Conservation (phyloP, 2,113 vertebrate genomes). For the Salvelinus sp. region DNA sequence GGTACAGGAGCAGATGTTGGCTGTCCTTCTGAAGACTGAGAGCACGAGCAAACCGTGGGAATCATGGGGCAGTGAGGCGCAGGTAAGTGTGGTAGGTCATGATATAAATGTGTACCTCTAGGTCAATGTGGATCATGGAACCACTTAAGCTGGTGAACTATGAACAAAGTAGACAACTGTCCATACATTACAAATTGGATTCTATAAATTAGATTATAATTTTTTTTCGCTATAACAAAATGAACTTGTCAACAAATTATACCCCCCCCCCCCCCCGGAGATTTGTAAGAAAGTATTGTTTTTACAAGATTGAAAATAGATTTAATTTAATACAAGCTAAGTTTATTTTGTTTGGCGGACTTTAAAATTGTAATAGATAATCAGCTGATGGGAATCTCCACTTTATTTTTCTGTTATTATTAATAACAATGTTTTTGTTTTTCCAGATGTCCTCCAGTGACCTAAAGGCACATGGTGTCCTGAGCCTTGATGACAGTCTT, state of each 20-base stretch:
- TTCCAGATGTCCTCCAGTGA: constrained; percentile 57
- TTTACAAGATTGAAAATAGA: neutral
- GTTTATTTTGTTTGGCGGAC: no score
- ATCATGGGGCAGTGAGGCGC: constrained; percentile 41
- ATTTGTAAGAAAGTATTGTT: neutral
- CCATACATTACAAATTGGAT: neutral
- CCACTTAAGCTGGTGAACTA: neutral
- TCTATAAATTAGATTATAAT: neutral
- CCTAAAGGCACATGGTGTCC: constrained; percentile 58
- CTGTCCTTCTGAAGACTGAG: constrained; percentile 60
- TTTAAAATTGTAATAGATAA: no score
- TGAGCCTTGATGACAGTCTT: constrained; percentile 51
- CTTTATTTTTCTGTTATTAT: no score
- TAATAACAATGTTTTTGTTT: neutral
- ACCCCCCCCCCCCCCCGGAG: no score
- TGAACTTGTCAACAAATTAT: no score
- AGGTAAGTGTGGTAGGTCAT: constrained; percentile 42
- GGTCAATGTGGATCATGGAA: neutral
- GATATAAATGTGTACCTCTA: neutral
- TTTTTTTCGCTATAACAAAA: no score
- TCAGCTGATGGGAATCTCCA: no score
- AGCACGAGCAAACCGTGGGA: constrained; percentile 34
- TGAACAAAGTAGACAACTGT: neutral
- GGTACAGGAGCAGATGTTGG: constrained; percentile 67
- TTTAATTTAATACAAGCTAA: no score